Base-by-base conservation (phyloP, 2,113 vertebrate genomes). In the Orycteropus afer region DNA sequence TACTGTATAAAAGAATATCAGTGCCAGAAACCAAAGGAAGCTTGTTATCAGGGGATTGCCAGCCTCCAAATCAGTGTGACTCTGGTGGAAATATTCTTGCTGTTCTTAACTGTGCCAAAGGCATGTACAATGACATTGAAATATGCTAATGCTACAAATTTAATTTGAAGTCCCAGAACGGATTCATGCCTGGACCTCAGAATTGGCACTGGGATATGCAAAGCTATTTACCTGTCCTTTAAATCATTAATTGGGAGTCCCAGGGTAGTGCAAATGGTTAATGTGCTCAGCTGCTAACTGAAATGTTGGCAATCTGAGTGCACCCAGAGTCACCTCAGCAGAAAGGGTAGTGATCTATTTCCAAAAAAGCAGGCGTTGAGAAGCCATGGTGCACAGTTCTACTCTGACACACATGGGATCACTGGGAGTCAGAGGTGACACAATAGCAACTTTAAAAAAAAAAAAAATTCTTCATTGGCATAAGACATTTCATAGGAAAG, bases 111-210 rank as follows among this genome's bases (percentile, higher is more conserved):
- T 17, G 23, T 94, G 61, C 92, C 83, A 61, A 69, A 76, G 55
- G 13, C 74, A 86, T 3, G 0, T 59, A 73, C 53, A 76, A 42
- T 77, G 63, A 55, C 55, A 87, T 91, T 95, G 65, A 34, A 80
- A 89, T 84, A 91, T 93, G 86, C 40, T 86, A 91, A 89, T 86
- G 37, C 29, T 47, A 80, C 47, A 90, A 53, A 96, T 94, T 91
- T 47, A 95, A 67, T n/a, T 93, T 94, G 40, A 77, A 6, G 71
- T 94, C 59, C 13, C 61, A 76, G 4, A 85, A 27, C 5, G 47
- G 74, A 93, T 65, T 86, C 37, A 59, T 55, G 49, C 13, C 25
- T 65, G 69, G 45, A 61, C 42, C 49, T 88, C 37, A 45, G 47
- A 93, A 93, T 32, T 18, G n/a, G 59, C 10, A 53, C 51, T 27